Evolutionary conservation across 2,797 vertebrate species (phyloP).

Genomic region (Melanitta fusca): DNA sequence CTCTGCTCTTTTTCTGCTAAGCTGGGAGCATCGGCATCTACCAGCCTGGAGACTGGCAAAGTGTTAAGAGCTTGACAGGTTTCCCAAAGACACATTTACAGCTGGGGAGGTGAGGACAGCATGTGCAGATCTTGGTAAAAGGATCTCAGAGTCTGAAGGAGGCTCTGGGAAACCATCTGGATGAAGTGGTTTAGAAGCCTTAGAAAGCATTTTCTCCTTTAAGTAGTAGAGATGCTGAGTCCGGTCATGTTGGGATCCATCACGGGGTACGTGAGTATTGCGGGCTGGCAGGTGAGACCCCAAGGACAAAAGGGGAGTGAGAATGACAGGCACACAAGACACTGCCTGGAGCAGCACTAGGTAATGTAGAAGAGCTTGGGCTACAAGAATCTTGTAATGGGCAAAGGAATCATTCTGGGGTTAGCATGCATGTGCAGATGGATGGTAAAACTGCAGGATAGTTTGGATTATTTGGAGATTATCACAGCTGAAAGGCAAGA

Average conservation of each 20-base stretch:
- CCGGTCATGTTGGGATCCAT: background rate
- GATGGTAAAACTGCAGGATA: slow-evolving; percentile 7
- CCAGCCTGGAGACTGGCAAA: background rate
- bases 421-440: background rate
- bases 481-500: background rate
- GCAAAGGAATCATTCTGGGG: background rate
- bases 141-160: background rate
- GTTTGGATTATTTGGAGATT: background rate
- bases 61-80: background rate
- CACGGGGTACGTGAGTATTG: accelerated
- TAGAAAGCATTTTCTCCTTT: background rate
- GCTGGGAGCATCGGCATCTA: slow-evolving; percentile 1
- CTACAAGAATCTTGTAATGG: background rate
- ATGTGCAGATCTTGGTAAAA: background rate
- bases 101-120: background rate
- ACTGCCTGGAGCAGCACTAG: background rate
- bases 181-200: background rate
- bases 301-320: accelerated
- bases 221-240: background rate
- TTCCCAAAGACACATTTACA: background rate
- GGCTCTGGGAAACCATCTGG: background rate
- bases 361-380: background rate
- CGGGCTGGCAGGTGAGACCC: background rate
- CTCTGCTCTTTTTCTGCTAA: background rate
- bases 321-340: background rate